phyloP scores from a whole-genome alignment of 64 coral and sea anemone genomes.

The Catalaphyllia jardinei region DNA sequence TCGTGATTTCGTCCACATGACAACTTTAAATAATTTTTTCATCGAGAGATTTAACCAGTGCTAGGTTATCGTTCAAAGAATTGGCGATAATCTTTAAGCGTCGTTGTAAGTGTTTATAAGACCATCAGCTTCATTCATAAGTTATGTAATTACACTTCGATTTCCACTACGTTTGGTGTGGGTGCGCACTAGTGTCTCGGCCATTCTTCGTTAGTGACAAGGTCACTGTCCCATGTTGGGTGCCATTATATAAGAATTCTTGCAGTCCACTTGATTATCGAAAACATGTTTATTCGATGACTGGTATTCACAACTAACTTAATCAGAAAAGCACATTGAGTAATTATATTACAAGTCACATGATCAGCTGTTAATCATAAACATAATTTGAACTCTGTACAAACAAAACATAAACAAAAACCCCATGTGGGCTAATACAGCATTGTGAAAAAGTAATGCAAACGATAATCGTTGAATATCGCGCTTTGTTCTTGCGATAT shows the following conservation, averaged over 20 bases:
- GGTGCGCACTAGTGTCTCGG: background rate
- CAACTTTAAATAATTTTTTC: background rate
- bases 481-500: too few species aligned
- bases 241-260: background rate
- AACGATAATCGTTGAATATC: too few species aligned
- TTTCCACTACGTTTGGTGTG: background rate
- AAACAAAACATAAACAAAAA: too few species aligned
- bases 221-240: constrained; percentile 12
- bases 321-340: too few species aligned
- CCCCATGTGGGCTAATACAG: too few species aligned
- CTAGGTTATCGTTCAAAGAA: background rate
- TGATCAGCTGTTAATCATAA: too few species aligned
- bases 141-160: background rate
- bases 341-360: too few species aligned
- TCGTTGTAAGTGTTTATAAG: background rate
- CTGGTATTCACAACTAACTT: too few species aligned
- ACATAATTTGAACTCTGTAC: too few species aligned
- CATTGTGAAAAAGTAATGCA: too few species aligned
- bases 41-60: background rate
- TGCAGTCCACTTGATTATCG: too few species aligned
- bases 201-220: background rate
- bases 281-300: too few species aligned
- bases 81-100: background rate
- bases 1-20: background rate
- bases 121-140: background rate